phyloP scores from a whole-genome alignment of 2,888 invertebrate species.

The Xylocampa areola region DNA sequence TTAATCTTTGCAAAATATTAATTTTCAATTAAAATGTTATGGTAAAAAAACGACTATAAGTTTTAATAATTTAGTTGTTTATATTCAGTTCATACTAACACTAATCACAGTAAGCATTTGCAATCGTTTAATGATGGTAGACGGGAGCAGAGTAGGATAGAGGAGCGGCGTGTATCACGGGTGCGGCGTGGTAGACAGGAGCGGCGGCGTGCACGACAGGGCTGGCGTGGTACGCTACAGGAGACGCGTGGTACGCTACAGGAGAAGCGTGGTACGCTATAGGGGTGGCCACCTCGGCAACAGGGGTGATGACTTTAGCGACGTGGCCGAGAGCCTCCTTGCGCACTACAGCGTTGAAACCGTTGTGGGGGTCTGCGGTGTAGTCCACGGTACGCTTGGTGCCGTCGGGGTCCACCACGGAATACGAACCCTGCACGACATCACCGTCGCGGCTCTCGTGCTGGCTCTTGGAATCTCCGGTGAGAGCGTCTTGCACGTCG shows the following conservation, averaged over 20 bases:
- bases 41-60: not conserved
- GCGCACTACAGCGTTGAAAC: constrained; percentile 87
- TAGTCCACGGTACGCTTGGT: constrained; percentile 86
- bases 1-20: too few relatives aligned
- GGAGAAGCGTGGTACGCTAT: constrained; percentile 49
- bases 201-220: constrained; percentile 61
- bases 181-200: constrained; percentile 76
- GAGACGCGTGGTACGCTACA: constrained; percentile 44
- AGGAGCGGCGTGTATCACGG: constrained; percentile 73
- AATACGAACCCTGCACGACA: constrained; percentile 85
- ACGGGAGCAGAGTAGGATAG: constrained; percentile 69
- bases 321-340: constrained; percentile 76
- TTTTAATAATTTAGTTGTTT: constrained; percentile 40
- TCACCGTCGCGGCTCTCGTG: constrained; percentile 84
- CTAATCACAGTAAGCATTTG: not conserved
- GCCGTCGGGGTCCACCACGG: constrained; percentile 85
- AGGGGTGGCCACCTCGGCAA: constrained; percentile 54
- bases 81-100: constrained; percentile 26
- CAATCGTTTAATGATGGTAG: constrained; percentile 73
- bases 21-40: not conserved
- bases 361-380: constrained; percentile 84
- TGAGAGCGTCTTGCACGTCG: constrained; percentile 78
- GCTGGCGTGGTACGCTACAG: constrained; percentile 54
- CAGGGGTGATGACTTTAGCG: constrained; percentile 63
- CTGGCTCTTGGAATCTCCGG: constrained; percentile 86